phyloP scores from a whole-genome alignment of 1,140 invertebrate genomes.

The Conus betulinus region DNA sequence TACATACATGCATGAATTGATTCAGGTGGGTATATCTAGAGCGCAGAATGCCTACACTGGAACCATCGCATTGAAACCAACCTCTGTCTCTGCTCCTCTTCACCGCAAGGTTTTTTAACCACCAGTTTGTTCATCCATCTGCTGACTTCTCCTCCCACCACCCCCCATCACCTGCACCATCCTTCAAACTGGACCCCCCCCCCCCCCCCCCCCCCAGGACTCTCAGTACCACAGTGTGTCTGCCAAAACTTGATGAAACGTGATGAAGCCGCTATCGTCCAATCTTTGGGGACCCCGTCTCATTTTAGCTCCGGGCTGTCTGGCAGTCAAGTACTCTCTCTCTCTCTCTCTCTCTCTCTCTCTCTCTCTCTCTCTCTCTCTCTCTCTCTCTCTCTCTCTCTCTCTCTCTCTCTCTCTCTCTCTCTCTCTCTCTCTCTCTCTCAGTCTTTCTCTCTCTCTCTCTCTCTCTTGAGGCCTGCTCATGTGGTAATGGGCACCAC shows the following conservation, averaged over 20 bases:
- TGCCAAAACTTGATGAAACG: constrained; percentile 7
- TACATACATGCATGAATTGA: not conserved
- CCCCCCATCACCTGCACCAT: no score
- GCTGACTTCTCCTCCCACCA: no score
- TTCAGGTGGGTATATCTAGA: not conserved
- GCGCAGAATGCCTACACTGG: not conserved
- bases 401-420: constrained; percentile 29
- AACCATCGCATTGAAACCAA: not conserved
- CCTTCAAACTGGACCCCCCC: no score
- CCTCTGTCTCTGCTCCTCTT: not conserved
- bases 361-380: no score
- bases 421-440: not conserved
- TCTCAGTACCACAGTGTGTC: not conserved
- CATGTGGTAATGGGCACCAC: no score
- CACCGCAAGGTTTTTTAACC: not conserved
- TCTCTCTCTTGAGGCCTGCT: no score
- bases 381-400: not conserved
- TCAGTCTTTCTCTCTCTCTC: no score
- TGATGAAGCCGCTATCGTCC: not conserved
- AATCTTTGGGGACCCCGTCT: not conserved
- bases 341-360: not conserved
- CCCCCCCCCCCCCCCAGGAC: no score
- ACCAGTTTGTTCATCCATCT: no score
- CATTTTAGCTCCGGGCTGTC: not conserved
- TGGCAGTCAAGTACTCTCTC: not conserved